Evolutionary conservation across 2,797 vertebrate species (phyloP).

Genomic region (Premnoplex brunnescens): DNA sequence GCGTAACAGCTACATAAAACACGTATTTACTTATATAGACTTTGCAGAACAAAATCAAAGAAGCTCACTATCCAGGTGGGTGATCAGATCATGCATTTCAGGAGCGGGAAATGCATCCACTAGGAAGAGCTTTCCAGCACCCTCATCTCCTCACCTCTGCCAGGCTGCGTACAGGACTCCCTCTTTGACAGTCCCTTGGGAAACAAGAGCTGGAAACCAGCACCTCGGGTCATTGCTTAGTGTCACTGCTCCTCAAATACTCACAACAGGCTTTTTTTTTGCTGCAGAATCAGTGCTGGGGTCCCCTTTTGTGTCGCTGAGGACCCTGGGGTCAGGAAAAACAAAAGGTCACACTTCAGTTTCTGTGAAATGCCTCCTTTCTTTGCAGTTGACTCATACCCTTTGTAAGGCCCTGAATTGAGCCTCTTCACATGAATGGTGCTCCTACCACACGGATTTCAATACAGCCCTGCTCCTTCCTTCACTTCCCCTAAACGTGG

Average conservation of each 20-base stretch:
- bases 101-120: background rate
- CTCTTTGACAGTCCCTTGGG: background rate
- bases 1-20: background rate
- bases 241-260: conserved; percentile 31
- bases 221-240: conserved; percentile 11
- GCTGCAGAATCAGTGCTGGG: background rate
- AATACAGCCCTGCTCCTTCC: background rate
- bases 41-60: background rate
- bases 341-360: conserved; percentile 62
- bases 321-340: conserved; percentile 46
- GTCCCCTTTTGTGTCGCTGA: conserved; percentile 7
- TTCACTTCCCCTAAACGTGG: background rate
- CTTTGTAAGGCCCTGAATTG: conserved; percentile 31
- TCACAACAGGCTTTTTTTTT: conserved; percentile 31
- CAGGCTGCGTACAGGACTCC: background rate
- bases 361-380: conserved; percentile 46
- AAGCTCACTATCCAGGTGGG: background rate
- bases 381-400: conserved; percentile 50
- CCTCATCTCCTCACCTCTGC: background rate
- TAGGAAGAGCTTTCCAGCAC: background rate
- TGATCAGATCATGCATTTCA: background rate
- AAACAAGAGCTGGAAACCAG: conserved; percentile 6
- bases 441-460: conserved; percentile 17
- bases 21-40: background rate
- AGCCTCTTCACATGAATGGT: background rate